Evolutionary conservation across 2,888 invertebrate species (phyloP).

Genomic region (Tryphoninae sp.): DNA sequence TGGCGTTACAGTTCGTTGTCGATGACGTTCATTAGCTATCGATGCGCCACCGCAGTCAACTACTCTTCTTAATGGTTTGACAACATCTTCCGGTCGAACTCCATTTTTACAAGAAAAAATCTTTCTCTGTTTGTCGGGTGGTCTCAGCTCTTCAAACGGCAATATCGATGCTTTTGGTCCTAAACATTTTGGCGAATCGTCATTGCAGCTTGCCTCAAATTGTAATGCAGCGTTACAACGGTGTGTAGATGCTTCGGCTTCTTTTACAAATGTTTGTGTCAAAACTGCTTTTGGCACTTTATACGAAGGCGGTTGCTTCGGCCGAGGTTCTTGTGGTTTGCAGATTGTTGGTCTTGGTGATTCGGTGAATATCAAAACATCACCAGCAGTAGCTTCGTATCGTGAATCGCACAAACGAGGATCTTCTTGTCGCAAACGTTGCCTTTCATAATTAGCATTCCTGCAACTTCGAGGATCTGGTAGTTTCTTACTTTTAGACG

Average conservation of each 20-base stretch:
- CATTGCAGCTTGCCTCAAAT: conserved; percentile 26
- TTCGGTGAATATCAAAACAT: conserved; percentile 64
- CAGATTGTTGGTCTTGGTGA: not conserved
- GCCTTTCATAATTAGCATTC: conserved; percentile 7
- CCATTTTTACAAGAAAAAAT: conserved; percentile 62
- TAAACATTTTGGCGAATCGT: conserved; percentile 50
- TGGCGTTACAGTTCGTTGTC: not conserved
- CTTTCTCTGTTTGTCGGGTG: conserved; percentile 45
- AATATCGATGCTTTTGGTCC: conserved; percentile 44
- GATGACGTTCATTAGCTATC: not conserved
- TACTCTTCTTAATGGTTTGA: conserved; percentile 24
- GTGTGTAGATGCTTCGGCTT: conserved; percentile 24
- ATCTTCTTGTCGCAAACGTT: conserved; percentile 61
- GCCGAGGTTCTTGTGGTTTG: conserved; percentile 53
- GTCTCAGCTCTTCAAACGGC: conserved; percentile 67
- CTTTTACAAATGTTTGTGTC: conserved; percentile 55
- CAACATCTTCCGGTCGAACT: conserved; percentile 41
- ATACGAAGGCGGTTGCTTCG: conserved; percentile 62
- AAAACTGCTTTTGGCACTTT: conserved; percentile 64
- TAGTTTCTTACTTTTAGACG: not conserved
- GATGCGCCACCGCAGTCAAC: not conserved
- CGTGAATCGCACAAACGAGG: conserved; percentile 66
- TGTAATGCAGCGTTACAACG: conserved; percentile 32
- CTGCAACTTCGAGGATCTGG: conserved; percentile 44
- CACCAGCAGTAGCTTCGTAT: conserved; percentile 63